Conservation (phyloP, 2,797 vertebrate species). For the Melanotaenia parkinsoni region DNA sequence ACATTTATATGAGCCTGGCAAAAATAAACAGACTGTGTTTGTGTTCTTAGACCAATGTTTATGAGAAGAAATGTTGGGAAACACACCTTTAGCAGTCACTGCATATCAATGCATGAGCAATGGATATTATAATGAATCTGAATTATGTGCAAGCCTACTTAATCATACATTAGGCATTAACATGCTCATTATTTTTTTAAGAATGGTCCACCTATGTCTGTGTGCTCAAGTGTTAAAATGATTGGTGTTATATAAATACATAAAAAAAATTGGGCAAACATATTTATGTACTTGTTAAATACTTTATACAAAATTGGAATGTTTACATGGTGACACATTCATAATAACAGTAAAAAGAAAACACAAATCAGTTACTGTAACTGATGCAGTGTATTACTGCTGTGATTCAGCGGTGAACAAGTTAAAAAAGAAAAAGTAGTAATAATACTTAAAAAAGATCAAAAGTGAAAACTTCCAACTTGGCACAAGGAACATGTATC, state of each 20-base stretch:
- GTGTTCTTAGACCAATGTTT: too few species aligned
- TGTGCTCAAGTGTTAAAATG: not conserved
- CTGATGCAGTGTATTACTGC: conserved; percentile 56
- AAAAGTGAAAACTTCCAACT: conserved; percentile 77
- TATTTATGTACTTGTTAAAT: conserved; percentile 49
- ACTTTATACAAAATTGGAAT: conserved; percentile 80
- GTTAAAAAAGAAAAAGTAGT: conserved; percentile 46
- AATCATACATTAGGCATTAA: not conserved
- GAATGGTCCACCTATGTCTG: not conserved
- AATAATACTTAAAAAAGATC: conserved; percentile 21
- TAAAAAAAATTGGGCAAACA: not conserved
- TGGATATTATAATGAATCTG: too few species aligned
- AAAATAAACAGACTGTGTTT: too few species aligned
- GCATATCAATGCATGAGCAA: too few species aligned
- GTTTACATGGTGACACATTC: conserved; percentile 65
- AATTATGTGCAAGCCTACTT: not conserved
- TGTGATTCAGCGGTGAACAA: conserved; percentile 59
- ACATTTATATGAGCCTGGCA: too few species aligned
- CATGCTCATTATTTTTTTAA: not conserved
- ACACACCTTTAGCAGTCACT: too few species aligned
- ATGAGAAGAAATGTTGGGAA: too few species aligned
- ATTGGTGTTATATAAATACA: not conserved
- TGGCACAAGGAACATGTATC: conserved; percentile 85
- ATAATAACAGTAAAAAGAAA: conserved; percentile 72
- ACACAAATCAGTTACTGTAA: conserved; percentile 57